Evolutionary conservation across 1,140 invertebrate species (phyloP).

Genomic region (Andricus grossulariae): DNA sequence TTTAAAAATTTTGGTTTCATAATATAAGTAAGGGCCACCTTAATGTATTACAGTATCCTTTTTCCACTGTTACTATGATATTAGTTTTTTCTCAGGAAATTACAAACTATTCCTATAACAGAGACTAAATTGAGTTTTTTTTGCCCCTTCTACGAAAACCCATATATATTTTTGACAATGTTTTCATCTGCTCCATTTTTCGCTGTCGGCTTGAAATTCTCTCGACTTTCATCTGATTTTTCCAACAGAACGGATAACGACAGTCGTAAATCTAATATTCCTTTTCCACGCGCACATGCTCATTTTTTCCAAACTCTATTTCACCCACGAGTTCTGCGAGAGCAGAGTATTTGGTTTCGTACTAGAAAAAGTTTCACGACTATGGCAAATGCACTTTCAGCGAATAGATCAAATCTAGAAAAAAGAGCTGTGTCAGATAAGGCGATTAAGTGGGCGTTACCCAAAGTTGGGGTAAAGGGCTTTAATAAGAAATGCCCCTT

Average conservation of each 20-base stretch:
- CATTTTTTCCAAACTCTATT: constrained; percentile 10
- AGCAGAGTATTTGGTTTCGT: constrained; percentile 1
- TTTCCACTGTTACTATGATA: too few relatives aligned
- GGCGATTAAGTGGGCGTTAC: background rate
- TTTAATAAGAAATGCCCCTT: background rate
- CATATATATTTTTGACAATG: background rate
- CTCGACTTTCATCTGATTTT: constrained; percentile 7
- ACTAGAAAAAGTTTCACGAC: background rate
- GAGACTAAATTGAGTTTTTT: too few relatives aligned
- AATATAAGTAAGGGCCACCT: too few relatives aligned
- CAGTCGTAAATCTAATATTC: constrained; percentile 13
- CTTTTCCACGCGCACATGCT: background rate
- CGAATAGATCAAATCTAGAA: constrained; percentile 6
- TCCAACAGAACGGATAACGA: constrained; percentile 9
- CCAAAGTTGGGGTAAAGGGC: background rate
- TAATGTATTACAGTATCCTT: too few relatives aligned
- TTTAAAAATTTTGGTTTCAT: too few relatives aligned
- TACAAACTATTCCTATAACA: background rate
- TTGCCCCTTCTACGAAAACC: too few relatives aligned
- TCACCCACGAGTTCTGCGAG: constrained; percentile 9
- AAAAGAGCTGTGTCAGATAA: background rate
- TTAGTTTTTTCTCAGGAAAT: background rate
- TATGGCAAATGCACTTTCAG: background rate
- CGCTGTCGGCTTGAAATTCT: background rate
- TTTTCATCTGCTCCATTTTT: background rate